Evolutionary conservation across 2,113 vertebrate species (phyloP).

Genomic region (Apus apus): DNA sequence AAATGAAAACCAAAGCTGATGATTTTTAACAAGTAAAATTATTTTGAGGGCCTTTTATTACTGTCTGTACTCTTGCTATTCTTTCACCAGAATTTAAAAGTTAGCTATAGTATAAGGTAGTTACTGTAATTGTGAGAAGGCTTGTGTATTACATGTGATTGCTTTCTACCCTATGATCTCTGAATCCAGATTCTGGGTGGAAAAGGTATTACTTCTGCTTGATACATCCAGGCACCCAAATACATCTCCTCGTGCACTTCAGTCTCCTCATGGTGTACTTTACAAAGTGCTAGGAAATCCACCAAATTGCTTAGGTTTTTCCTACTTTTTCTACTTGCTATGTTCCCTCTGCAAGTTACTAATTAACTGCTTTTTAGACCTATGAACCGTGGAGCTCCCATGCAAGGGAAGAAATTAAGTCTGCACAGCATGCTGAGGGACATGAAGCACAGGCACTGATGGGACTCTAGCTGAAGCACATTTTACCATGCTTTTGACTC

Average conservation of each 20-base stretch:
- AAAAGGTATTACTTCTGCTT: background rate
- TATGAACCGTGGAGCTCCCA: background rate
- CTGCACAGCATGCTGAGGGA: background rate
- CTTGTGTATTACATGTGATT: background rate
- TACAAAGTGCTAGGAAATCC: background rate
- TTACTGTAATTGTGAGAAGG: background rate
- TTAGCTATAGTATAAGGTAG: background rate
- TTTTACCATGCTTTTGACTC: background rate
- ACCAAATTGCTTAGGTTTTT: background rate
- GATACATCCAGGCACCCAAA: background rate
- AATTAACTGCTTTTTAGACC: background rate
- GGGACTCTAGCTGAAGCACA: background rate
- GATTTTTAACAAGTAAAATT: background rate
- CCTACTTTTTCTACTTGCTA: background rate
- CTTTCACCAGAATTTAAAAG: background rate
- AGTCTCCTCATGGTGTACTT: fast-evolving
- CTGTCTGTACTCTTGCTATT: background rate
- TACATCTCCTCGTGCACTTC: background rate
- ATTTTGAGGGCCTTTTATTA: background rate
- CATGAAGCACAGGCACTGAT: fast-evolving
- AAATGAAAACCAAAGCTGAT: background rate
- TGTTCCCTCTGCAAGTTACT: background rate
- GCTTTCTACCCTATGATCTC: background rate
- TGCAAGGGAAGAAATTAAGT: background rate
- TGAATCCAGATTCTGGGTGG: background rate